These are phyloP conservation scores for Neocrepidodera transversa DNA, from an alignment of 2,888 invertebrate genomes.

Conservation along the genomic window DNA sequence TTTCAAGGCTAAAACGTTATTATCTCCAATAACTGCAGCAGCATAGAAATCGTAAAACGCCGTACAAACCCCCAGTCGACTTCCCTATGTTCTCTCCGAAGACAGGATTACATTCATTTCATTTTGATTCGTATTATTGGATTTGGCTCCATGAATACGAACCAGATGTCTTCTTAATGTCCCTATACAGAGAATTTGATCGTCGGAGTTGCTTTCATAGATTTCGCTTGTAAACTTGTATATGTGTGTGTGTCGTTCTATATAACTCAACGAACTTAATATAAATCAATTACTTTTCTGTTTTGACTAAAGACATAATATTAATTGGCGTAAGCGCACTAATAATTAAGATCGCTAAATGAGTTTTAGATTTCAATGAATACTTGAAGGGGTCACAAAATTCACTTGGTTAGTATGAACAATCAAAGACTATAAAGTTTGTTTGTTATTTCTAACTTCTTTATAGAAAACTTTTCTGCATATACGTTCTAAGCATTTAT, in stretches of 20 bases:
- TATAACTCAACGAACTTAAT: conserved; percentile 25
- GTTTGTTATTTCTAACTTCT: no score
- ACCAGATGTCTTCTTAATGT: conserved; percentile 42
- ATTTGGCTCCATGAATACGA: conserved; percentile 44
- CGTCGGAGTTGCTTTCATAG: conserved; percentile 21
- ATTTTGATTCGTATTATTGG: conserved; percentile 45
- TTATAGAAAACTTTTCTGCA: no score
- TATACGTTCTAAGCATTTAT: no score
- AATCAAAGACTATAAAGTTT: no score
- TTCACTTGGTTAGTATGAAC: no score
- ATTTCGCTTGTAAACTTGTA: conserved; percentile 23
- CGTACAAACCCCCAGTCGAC: conserved; percentile 7
- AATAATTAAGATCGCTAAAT: background rate
- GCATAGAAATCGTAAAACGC: conserved; percentile 26
- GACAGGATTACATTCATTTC: conserved; percentile 43
- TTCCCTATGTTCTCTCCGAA: conserved; percentile 23
- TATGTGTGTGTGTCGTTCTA: no score
- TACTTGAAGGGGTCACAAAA: conserved; percentile 14
- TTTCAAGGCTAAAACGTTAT: conserved; percentile 23
- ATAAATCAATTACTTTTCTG: conserved; percentile 32
- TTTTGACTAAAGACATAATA: conserved; percentile 15
- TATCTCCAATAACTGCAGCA: conserved; percentile 26
- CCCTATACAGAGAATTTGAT: conserved; percentile 30
- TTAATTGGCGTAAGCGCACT: conserved; percentile 17
- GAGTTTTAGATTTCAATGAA: conserved; percentile 13